These are phyloP conservation scores for Coptodon bakossiorum DNA, from an alignment of 2,113 vertebrate genomes.

Conservation along the genomic window DNA sequence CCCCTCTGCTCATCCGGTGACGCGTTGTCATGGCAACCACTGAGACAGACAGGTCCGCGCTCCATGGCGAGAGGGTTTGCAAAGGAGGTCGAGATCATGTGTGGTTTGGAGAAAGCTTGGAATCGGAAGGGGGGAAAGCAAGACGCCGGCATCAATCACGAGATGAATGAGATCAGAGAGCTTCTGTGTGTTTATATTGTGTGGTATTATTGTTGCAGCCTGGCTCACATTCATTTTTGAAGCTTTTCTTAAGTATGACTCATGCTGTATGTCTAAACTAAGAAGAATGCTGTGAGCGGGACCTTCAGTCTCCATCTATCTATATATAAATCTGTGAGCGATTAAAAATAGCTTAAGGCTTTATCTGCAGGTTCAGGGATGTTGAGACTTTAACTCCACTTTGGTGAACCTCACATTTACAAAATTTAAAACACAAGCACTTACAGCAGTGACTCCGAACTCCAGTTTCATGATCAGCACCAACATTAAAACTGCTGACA, in stretches of 20 bases:
- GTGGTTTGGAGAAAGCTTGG: neutral
- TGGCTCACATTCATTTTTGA: neutral
- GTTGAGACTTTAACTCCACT: neutral
- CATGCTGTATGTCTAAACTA: neutral
- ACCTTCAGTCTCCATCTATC: neutral
- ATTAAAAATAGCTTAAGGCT: neutral
- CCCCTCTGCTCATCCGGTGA: conserved; percentile 1
- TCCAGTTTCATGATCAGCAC: neutral
- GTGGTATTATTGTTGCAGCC: neutral
- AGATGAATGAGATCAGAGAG: neutral
- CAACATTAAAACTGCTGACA: neutral
- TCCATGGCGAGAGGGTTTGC: neutral
- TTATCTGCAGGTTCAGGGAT: neutral
- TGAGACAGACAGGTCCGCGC: neutral
- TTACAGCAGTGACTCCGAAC: neutral
- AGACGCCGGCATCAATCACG: neutral
- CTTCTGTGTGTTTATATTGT: neutral
- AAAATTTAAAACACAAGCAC: neutral
- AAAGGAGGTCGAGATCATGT: neutral
- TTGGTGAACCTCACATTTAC: neutral
- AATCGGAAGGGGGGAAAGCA: neutral
- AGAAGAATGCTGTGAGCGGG: neutral
- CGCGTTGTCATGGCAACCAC: conserved; percentile 16
- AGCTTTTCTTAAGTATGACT: neutral
- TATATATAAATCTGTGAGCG: neutral